phyloP scores from a whole-genome alignment of 2,888 invertebrate species.

The Epirrhoe alternata region DNA sequence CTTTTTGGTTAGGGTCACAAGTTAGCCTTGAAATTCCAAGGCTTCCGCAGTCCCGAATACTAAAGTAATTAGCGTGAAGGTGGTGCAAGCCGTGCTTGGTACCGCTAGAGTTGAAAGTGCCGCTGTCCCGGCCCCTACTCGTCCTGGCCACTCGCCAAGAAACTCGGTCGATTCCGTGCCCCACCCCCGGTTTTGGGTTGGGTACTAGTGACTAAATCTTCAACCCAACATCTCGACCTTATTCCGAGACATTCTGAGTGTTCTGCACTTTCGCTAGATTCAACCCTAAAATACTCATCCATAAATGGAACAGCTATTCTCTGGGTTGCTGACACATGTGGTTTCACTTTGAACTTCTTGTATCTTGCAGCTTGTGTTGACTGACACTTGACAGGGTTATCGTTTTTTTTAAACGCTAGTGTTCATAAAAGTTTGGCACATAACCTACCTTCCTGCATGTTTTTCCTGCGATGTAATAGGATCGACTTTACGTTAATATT shows the following conservation, averaged over 20 bases:
- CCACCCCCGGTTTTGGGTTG: slow-evolving; percentile 44
- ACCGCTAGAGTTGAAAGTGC: slow-evolving; percentile 62
- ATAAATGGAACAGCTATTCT: slow-evolving; percentile 15
- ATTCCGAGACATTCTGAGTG: slow-evolving; percentile 45
- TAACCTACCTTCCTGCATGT: too few species aligned
- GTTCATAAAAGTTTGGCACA: too few species aligned
- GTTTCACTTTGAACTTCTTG: slow-evolving; percentile 1
- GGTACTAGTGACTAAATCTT: slow-evolving; percentile 24
- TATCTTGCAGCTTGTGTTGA: not conserved
- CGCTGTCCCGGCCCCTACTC: slow-evolving; percentile 51
- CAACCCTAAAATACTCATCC: slow-evolving; percentile 31
- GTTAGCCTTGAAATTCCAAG: slow-evolving; percentile 20
- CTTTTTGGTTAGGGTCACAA: slow-evolving; percentile 9
- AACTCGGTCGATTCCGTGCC: slow-evolving; percentile 67
- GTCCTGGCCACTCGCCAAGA: slow-evolving; percentile 68
- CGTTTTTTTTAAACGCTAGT: not conserved
- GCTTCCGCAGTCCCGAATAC: slow-evolving; percentile 32
- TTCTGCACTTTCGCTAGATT: slow-evolving; percentile 37
- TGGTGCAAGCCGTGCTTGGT: slow-evolving; percentile 53
- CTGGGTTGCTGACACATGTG: slow-evolving; percentile 10
- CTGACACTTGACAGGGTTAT: not conserved
- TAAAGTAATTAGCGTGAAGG: slow-evolving; percentile 46
- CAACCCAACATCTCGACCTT: slow-evolving; percentile 44
- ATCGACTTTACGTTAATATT: too few species aligned
- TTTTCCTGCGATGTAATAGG: too few species aligned